These are phyloP conservation scores for Ciconia maguari DNA, from an alignment of 2,113 vertebrate species.

Conservation along the genomic window DNA sequence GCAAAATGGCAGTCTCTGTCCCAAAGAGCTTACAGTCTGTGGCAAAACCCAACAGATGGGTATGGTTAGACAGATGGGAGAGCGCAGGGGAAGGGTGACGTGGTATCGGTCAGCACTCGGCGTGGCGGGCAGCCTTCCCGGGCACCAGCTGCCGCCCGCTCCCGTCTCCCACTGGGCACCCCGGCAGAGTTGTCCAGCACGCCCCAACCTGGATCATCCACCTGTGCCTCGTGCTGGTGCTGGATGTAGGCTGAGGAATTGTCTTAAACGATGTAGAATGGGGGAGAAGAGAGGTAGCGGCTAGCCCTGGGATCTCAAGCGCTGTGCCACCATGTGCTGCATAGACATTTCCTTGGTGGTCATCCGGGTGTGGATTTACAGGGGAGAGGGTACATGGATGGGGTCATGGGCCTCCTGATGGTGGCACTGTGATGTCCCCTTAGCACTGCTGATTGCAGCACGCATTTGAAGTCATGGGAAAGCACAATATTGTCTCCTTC, in stretches of 20 bases:
- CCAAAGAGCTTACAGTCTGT: not conserved
- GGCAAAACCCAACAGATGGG: not conserved
- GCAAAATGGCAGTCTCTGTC: not conserved
- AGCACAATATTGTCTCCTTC: not conserved
- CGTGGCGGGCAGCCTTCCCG: not conserved
- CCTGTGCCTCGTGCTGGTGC: not conserved
- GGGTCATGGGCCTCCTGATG: fast-evolving
- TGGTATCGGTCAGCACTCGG: not conserved
- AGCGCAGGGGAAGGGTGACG: not conserved
- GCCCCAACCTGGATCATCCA: not conserved
- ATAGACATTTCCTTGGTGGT: fast-evolving
- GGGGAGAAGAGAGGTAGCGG: not conserved
- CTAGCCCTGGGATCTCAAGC: not conserved
- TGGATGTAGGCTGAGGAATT: not conserved
- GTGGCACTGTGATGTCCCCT: not conserved
- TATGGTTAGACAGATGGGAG: not conserved
- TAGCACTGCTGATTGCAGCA: not conserved
- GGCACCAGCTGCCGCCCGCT: not conserved
- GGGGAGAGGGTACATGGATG: not conserved
- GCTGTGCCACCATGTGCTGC: fast-evolving
- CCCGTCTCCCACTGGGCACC: not conserved
- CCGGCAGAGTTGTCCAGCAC: fast-evolving
- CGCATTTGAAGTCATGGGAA: fast-evolving
- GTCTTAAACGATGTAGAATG: not conserved
- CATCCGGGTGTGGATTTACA: not conserved